phyloP scores from a whole-genome alignment of 2,797 vertebrate species.

The Gila robusta region DNA sequence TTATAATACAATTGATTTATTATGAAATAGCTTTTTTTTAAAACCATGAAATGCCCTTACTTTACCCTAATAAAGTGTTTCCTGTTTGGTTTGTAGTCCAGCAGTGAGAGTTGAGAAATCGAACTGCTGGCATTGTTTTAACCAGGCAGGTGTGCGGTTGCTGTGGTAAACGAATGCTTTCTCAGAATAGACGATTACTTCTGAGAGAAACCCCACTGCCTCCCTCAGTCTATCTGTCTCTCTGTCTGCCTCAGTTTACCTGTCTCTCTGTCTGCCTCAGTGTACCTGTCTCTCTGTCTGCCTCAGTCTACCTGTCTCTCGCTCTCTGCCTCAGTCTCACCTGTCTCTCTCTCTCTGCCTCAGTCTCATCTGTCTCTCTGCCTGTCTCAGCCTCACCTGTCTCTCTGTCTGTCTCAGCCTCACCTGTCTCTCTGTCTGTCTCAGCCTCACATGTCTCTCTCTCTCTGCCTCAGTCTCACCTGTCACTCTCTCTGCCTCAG shows the following conservation, averaged over 20 bases:
- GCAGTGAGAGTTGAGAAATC: neutral
- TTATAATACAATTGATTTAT: neutral
- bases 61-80: neutral
- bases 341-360: too few relatives aligned
- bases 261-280: neutral
- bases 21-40: too few relatives aligned
- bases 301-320: too few relatives aligned
- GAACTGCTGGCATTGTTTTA: neutral
- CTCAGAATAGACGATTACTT: neutral
- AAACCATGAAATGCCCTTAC: neutral
- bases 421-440: too few relatives aligned
- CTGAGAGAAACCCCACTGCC: neutral
- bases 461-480: too few relatives aligned
- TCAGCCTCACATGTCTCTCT: neutral
- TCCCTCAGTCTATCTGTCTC: neutral
- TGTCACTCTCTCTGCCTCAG: neutral
- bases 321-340: too few relatives aligned
- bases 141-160: conserved; percentile 18
- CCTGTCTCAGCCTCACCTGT: too few relatives aligned
- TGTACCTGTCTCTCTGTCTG: neutral
- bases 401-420: too few relatives aligned
- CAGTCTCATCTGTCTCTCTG: too few relatives aligned
- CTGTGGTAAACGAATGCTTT: conserved; percentile 9
- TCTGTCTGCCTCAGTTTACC: neutral
- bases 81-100: neutral